A percentile compares a stretch with the other conserved stretches of the same genome.
Evolutionary conservation across 2,797 vertebrate species (phyloP).

Genomic region (Dipus sagitta): DNA sequence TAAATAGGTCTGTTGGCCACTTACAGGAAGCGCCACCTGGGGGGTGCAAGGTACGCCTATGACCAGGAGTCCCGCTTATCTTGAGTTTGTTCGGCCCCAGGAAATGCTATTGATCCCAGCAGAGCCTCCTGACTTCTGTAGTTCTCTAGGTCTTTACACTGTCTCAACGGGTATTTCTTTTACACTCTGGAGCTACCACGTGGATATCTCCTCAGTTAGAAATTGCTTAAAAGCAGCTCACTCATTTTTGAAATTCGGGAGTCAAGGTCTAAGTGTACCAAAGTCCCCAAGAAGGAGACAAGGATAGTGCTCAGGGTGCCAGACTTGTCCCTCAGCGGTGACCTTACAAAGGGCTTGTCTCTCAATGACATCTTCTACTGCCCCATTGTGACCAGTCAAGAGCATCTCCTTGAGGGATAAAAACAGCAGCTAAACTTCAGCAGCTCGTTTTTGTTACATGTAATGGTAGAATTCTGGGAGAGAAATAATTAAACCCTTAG

Average conservation of each 20-base stretch:
- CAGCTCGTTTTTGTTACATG: background rate
- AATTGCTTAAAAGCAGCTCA: no score
- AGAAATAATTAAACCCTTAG: background rate
- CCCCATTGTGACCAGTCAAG: conserved; percentile 42
- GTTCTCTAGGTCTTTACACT: no score
- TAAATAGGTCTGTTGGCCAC: no score
- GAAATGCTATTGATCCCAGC: no score
- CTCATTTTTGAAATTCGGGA: background rate
- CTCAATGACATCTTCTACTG: background rate
- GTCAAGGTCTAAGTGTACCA: background rate
- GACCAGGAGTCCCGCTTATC: no score
- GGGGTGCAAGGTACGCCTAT: no score
- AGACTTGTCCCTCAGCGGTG: background rate
- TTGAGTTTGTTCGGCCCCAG: no score
- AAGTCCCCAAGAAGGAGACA: background rate
- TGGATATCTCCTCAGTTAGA: no score
- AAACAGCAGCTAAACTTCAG: background rate
- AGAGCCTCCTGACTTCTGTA: no score
- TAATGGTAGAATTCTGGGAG: background rate
- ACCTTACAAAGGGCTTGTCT: conserved; percentile 1
- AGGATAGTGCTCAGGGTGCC: background rate
- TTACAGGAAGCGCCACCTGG: no score
- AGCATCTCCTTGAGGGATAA: background rate
- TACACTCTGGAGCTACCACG: no score
- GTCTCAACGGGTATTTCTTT: no score